Conservation (phyloP, 1,140 invertebrate species). For the Caenorhabditis latens region DNA sequence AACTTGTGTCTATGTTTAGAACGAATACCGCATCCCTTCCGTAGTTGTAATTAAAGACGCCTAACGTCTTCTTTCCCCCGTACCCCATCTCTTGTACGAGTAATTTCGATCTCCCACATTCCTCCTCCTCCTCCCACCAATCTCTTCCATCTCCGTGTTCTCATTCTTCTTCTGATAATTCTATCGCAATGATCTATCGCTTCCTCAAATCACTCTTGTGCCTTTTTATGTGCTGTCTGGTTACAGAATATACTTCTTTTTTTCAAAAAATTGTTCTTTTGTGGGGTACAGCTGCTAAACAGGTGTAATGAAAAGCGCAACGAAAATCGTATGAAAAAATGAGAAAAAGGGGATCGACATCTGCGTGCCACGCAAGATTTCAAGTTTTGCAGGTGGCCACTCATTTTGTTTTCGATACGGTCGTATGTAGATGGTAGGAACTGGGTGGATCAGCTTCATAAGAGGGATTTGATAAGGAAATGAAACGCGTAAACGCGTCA, state of each 20-base stretch:
- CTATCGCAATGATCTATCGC: not conserved
- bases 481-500: no score
- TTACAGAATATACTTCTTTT: not conserved
- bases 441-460: no score
- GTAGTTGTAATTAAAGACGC: not conserved
- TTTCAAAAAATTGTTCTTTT: not conserved
- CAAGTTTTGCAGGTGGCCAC: slow-evolving; percentile 37
- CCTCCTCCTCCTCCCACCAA: not conserved
- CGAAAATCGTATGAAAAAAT: not conserved
- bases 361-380: not conserved
- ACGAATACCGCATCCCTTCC: not conserved
- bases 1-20: slow-evolving; percentile 14
- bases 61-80: not conserved
- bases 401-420: not conserved
- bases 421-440: not conserved
- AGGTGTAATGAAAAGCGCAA: slow-evolving; percentile 42
- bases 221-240: slow-evolving; percentile 14
- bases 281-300: not conserved
- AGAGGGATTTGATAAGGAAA: no score
- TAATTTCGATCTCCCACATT: slow-evolving; percentile 3
- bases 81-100: not conserved
- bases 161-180: not conserved
- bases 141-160: not conserved
- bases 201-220: not conserved
- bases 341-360: not conserved